Evolutionary conservation across 1,140 invertebrate species (phyloP).

Genomic region (Holcopasites calliopsidis): DNA sequence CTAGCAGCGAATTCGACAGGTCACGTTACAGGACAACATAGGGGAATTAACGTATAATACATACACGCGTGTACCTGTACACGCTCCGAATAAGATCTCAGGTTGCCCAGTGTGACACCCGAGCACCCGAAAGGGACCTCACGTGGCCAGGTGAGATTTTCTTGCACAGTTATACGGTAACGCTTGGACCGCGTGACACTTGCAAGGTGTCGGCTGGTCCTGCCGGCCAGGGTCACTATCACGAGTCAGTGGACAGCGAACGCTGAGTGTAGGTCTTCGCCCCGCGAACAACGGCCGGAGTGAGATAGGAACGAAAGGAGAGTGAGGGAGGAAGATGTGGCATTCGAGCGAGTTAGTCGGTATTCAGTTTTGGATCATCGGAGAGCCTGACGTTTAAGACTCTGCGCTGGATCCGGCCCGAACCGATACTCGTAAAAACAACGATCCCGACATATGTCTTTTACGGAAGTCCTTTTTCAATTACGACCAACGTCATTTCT

Average conservation of each 20-base stretch:
- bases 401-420: background rate
- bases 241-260: slow-evolving; percentile 38
- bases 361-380: slow-evolving; percentile 59
- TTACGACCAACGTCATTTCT: background rate
- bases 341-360: slow-evolving; percentile 54
- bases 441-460: background rate
- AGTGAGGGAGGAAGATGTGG: slow-evolving; percentile 11
- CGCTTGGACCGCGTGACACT: slow-evolving; percentile 69
- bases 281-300: slow-evolving; percentile 20
- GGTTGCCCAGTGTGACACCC: slow-evolving; percentile 63
- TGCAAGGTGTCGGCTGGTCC: slow-evolving; percentile 70
- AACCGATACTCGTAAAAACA: background rate
- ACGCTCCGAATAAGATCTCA: slow-evolving; percentile 57
- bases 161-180: slow-evolving; percentile 59
- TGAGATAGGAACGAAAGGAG: background rate
- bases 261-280: slow-evolving; percentile 59
- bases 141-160: slow-evolving; percentile 66
- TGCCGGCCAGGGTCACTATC: slow-evolving; percentile 51
- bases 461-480: background rate
- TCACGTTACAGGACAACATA: background rate
- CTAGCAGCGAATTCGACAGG: background rate
- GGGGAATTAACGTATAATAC: slow-evolving; percentile 7
- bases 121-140: slow-evolving; percentile 65
- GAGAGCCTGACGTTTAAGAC: slow-evolving; percentile 55
- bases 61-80: slow-evolving; percentile 11